Conservation (phyloP, 2,797 vertebrate genomes). For the Clarias laeviceps region DNA sequence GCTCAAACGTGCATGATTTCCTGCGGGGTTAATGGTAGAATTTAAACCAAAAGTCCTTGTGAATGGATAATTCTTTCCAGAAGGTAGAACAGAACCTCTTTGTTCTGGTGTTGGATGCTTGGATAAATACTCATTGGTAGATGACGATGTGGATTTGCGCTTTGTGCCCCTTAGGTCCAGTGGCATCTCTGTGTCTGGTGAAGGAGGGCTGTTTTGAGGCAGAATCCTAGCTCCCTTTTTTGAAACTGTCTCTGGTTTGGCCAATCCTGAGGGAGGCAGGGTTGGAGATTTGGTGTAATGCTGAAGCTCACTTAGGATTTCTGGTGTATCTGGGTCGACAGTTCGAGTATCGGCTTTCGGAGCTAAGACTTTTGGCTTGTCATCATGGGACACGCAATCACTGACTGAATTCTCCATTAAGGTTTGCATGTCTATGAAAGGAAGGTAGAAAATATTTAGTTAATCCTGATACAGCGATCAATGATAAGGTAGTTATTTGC, state of each 20-base stretch:
- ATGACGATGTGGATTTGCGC: constrained; percentile 76
- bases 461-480: background rate
- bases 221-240: constrained; percentile 51
- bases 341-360: constrained; percentile 68
- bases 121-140: constrained; percentile 72
- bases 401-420: constrained; percentile 65
- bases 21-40: constrained; percentile 78
- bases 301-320: constrained; percentile 91
- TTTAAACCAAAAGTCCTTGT: constrained; percentile 78
- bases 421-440: constrained; percentile 77
- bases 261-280: constrained; percentile 29
- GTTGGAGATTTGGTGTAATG: constrained; percentile 70
- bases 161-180: constrained; percentile 86
- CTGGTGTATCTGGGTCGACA: constrained; percentile 85
- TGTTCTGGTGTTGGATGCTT: constrained; percentile 79
- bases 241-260: constrained; percentile 53
- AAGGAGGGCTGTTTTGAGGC: constrained; percentile 45
- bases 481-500: background rate
- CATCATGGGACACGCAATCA: constrained; percentile 82
- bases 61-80: constrained; percentile 75
- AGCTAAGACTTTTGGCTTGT: constrained; percentile 74
- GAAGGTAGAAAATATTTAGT: background rate
- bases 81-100: constrained; percentile 61
- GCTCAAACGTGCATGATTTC: constrained; percentile 84
- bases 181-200: constrained; percentile 68